Evolutionary conservation across 2,113 vertebrate species (phyloP).

Genomic region (Melanerpes aurifrons): DNA sequence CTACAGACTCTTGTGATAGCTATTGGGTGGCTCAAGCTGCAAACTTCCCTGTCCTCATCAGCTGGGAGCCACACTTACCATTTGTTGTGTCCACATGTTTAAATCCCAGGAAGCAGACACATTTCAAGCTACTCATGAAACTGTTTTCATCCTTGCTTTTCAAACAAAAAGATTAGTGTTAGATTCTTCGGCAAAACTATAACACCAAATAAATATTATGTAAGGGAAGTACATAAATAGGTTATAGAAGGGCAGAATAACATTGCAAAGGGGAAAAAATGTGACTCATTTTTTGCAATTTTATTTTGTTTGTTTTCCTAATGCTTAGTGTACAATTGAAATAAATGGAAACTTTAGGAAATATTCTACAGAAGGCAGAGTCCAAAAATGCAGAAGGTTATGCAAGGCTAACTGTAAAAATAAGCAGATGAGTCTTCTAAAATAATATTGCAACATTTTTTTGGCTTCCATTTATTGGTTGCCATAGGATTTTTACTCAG

Average conservation of each 20-base stretch:
- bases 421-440: conserved; percentile 79
- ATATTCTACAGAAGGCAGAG: conserved; percentile 73
- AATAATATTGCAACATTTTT: conserved; percentile 79
- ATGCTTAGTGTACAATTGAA: conserved; percentile 64
- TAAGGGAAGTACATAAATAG: conserved; percentile 12
- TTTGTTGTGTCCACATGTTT: not conserved
- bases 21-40: not conserved
- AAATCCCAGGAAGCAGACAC: not conserved
- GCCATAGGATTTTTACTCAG: conserved; percentile 71
- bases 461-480: conserved; percentile 63
- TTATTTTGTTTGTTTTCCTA: conserved; percentile 43
- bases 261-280: conserved; percentile 48
- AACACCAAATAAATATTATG: conserved; percentile 39
- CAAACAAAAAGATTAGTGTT: not conserved
- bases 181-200: not conserved
- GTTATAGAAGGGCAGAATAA: conserved; percentile 58
- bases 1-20: not conserved
- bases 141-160: not conserved
- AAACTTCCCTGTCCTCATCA: not conserved
- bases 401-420: conserved; percentile 78
- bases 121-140: not conserved
- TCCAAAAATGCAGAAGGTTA: conserved; percentile 80
- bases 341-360: conserved; percentile 74
- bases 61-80: not conserved
- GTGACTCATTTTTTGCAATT: conserved; percentile 69